Percentiles rank a stretch among this genome's conserved stretches.
Conservation (phyloP, 2,113 vertebrate species). For the Tapirus terrestris region DNA sequence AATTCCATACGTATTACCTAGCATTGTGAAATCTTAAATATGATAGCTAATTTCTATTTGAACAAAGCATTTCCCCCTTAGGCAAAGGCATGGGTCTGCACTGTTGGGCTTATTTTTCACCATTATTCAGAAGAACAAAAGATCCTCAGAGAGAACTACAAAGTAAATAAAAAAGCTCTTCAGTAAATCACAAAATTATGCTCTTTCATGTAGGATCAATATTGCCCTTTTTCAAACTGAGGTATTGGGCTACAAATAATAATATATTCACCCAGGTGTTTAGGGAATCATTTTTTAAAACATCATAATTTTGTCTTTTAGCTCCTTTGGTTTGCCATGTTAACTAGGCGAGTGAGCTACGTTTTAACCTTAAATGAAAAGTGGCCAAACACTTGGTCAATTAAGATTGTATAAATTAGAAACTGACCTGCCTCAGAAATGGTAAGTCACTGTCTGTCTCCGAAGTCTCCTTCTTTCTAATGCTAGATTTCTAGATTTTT, state of each 20-base stretch:
- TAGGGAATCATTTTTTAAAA: slow-evolving; percentile 8
- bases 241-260: background rate
- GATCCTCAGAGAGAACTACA: background rate
- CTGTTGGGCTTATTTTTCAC: slow-evolving; percentile 52
- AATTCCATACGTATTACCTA: background rate
- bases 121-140: slow-evolving; percentile 59
- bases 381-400: background rate
- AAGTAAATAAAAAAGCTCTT: slow-evolving; percentile 57
- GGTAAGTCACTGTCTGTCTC: background rate
- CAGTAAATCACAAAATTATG: slow-evolving; percentile 70
- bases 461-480: background rate
- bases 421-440: background rate
- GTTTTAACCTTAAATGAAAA: slow-evolving; percentile 38
- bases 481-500: background rate
- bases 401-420: slow-evolving; percentile 8
- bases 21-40: slow-evolving; percentile 46
- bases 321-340: background rate
- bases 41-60: slow-evolving; percentile 62
- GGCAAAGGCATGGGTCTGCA: background rate
- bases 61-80: slow-evolving; percentile 45
- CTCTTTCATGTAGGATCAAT: slow-evolving; percentile 68
- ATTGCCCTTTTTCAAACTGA: slow-evolving; percentile 50
- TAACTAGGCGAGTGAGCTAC: background rate
- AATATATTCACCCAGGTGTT: slow-evolving; percentile 18
- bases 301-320: background rate